A percentile compares a stretch with the other conserved stretches of the same genome.
Conservation (phyloP, 23 tunicate species). For the Styela clava region DNA sequence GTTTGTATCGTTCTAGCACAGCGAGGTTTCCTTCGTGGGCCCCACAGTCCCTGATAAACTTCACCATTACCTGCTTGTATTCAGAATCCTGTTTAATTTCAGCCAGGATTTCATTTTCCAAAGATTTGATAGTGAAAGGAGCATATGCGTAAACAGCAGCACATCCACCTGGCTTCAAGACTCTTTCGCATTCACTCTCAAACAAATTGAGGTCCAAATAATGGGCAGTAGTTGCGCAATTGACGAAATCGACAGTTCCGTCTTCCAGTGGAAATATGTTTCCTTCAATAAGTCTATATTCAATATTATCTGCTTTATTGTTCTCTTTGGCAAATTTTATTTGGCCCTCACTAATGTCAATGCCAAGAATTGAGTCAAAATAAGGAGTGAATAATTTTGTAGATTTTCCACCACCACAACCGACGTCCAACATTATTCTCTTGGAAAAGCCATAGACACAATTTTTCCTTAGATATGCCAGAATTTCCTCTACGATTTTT, state of each 20-base stretch:
- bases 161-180: conserved; percentile 33
- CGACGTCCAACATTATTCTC: conserved; percentile 16
- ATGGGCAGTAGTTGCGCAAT: not conserved
- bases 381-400: conserved; percentile 4
- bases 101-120: not conserved
- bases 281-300: not conserved
- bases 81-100: not conserved
- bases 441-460: not conserved
- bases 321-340: conserved; percentile 13
- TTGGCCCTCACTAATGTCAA: conserved; percentile 19
- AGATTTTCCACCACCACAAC: conserved; percentile 26
- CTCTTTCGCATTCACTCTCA: not conserved
- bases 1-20: not conserved
- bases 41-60: not conserved
- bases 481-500: not conserved
- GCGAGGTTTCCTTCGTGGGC: not conserved
- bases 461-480: not conserved
- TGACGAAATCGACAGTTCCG: not conserved
- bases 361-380: conserved; percentile 15
- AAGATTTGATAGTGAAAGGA: not conserved
- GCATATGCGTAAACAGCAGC: conserved; percentile 4
- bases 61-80: not conserved
- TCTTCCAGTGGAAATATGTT: no score
- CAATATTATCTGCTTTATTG: not conserved
- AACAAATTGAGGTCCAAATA: not conserved